A percentile compares a stretch with the other conserved stretches of the same genome.
Evolutionary conservation across 2,888 invertebrate species (phyloP).

Genomic region (Drosophila lacicola): DNA sequence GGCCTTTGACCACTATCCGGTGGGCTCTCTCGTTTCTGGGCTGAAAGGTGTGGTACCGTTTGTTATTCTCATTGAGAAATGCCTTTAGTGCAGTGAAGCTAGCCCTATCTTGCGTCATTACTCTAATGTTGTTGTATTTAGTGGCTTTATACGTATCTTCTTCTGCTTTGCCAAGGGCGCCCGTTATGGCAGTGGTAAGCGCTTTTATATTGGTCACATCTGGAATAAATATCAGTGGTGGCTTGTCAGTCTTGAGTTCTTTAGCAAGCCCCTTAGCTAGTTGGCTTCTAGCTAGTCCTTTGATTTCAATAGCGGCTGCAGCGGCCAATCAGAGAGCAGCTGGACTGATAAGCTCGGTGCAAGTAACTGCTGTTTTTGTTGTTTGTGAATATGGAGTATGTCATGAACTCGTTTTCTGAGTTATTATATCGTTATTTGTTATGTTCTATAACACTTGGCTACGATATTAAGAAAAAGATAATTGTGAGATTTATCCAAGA

Average conservation of each 20-base stretch:
- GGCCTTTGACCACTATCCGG: conserved; percentile 1
- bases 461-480: not conserved
- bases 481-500: not conserved
- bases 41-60: conserved; percentile 4
- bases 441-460: not conserved
- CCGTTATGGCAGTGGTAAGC: not conserved
- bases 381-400: not conserved
- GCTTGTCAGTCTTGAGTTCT: not conserved
- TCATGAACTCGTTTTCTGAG: not conserved
- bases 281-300: too few relatives aligned
- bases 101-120: too few relatives aligned
- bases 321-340: too few relatives aligned
- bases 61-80: not conserved
- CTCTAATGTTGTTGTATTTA: too few relatives aligned
- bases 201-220: not conserved
- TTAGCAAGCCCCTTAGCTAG: too few relatives aligned
- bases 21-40: conserved; percentile 6
- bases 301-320: too few relatives aligned
- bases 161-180: not conserved
- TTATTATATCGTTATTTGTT: not conserved
- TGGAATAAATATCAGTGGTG: conserved; percentile 9
- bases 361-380: too few relatives aligned
- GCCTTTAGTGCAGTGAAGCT: too few relatives aligned
- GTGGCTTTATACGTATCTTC: too few relatives aligned
- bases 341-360: too few relatives aligned